Evolutionary conservation across 2,113 vertebrate species (phyloP).

Genomic region (Cyrtonyx montezumae): DNA sequence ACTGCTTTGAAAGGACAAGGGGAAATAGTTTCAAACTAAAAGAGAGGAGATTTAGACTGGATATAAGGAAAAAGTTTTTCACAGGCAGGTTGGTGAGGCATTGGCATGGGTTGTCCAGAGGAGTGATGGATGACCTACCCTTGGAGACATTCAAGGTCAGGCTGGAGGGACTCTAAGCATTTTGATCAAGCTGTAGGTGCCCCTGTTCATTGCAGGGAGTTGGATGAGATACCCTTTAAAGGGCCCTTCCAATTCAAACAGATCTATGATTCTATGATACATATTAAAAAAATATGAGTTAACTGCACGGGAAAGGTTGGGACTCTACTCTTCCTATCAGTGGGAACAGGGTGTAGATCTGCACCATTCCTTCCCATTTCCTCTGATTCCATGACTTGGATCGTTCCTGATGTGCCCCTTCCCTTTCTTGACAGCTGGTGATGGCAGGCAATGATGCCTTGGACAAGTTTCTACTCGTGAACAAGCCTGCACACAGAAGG

Average conservation of each 20-base stretch:
- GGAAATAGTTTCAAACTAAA: not conserved
- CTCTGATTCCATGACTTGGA: not conserved
- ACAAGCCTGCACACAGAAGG: not conserved
- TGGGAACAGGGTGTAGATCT: not conserved
- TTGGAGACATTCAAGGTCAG: no score
- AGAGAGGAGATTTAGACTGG: not conserved
- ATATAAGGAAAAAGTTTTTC: not conserved
- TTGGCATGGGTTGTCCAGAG: not conserved
- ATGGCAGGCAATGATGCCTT: not conserved
- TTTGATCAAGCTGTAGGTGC: no score
- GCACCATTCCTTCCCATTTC: not conserved
- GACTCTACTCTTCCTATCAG: not conserved
- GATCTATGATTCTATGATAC: no score
- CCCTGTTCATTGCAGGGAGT: no score
- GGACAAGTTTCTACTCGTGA: not conserved
- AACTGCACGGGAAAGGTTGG: rapidly evolving
- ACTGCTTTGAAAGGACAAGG: not conserved
- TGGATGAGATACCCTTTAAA: no score
- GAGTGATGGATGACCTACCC: no score
- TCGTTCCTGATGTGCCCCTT: not conserved
- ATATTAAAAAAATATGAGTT: not conserved
- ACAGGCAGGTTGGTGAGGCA: not conserved
- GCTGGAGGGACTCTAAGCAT: no score
- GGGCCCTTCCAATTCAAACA: no score
- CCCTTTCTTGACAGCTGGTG: not conserved